phyloP scores from a whole-genome alignment of 1,140 invertebrate species.

The Coptotermes formosanus region DNA sequence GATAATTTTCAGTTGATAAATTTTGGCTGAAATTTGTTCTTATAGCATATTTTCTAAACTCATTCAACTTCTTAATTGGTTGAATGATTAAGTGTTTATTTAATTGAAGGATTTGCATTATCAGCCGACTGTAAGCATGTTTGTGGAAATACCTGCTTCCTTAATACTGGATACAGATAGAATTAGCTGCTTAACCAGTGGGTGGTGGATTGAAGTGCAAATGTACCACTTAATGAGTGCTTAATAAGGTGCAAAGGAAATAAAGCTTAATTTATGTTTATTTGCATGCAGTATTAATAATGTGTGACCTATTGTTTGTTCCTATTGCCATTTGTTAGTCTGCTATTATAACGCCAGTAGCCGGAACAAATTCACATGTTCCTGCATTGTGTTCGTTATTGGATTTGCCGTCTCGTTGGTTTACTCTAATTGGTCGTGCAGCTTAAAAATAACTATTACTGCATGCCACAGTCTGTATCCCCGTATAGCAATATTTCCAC shows the following conservation, averaged over 20 bases:
- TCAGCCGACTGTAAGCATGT: too few species aligned
- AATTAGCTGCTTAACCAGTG: background rate
- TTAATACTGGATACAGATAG: background rate
- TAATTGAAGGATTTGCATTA: too few species aligned
- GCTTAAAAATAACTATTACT: background rate
- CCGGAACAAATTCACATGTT: background rate
- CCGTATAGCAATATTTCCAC: background rate
- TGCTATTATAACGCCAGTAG: background rate
- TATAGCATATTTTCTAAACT: too few species aligned
- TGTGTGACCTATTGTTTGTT: background rate
- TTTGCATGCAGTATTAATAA: background rate
- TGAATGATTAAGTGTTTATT: too few species aligned
- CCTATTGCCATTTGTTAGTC: background rate
- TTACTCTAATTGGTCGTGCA: background rate
- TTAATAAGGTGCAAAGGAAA: too few species aligned
- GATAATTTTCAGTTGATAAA: too few species aligned
- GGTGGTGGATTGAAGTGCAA: background rate
- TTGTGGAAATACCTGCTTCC: too few species aligned
- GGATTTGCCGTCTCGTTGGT: background rate
- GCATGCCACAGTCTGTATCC: background rate
- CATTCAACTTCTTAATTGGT: too few species aligned
- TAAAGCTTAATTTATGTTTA: background rate
- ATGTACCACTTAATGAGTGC: background rate
- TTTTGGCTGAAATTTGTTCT: too few species aligned
- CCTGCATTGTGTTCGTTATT: background rate